Percentiles rank a stretch among this genome's conserved stretches.
Conservation (phyloP, 2,113 vertebrate species). For the Scomber scombrus region DNA sequence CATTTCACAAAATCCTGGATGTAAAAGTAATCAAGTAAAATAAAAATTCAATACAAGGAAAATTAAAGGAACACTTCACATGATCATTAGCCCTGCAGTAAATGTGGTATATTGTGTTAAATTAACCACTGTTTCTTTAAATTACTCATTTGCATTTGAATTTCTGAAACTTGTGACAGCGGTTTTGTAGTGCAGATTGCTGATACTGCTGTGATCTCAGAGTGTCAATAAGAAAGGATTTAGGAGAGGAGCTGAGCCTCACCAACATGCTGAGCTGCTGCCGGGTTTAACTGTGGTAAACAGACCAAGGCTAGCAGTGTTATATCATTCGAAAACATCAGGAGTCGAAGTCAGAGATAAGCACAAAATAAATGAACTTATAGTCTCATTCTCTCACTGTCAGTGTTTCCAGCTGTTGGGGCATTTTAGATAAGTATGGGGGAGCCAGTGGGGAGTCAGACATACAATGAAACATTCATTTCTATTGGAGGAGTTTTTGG, state of each 20-base stretch:
- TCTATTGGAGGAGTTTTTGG: not conserved
- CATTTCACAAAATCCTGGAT: not conserved
- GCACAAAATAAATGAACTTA: slow-evolving; percentile 46
- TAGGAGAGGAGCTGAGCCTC: slow-evolving; percentile 7
- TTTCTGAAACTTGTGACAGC: slow-evolving; percentile 25
- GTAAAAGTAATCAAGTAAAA: not conserved
- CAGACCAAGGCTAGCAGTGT: slow-evolving; percentile 40
- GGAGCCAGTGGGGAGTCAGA: slow-evolving; percentile 20
- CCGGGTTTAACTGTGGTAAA: slow-evolving; percentile 45
- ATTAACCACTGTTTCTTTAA: slow-evolving; percentile 12
- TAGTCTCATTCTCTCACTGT: slow-evolving; percentile 35
- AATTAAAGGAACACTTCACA: not conserved
- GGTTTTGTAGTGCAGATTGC: slow-evolving; percentile 29
- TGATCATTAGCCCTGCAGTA: not conserved
- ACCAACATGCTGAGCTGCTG: slow-evolving; percentile 16
- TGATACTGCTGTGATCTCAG: slow-evolving; percentile 29
- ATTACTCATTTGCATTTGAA: slow-evolving; percentile 34
- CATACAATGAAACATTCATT: slow-evolving; percentile 20
- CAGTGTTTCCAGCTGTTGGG: slow-evolving; percentile 28
- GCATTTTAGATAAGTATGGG: slow-evolving; percentile 38
- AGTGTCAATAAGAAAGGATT: slow-evolving; percentile 24
- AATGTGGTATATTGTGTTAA: not conserved
- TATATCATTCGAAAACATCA: slow-evolving; percentile 36
- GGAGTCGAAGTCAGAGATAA: slow-evolving; percentile 43
- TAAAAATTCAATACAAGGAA: not conserved